Conservation (phyloP, 2,888 invertebrate species). For the Nineta flava region DNA sequence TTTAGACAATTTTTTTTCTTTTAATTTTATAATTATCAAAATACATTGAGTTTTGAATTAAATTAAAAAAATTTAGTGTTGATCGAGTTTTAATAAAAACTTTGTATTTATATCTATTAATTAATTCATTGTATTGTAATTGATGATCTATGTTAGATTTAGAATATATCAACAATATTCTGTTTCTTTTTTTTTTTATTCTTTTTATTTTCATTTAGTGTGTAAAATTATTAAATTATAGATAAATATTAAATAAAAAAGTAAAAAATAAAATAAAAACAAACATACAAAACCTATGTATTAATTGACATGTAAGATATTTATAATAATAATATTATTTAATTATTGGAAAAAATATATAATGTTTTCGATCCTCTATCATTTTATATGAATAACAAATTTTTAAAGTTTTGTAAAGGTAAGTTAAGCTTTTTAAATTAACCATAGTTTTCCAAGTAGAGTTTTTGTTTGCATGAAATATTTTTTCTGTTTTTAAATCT, state of each 20-base stretch:
- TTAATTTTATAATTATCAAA: too few species aligned
- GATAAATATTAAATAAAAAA: slow-evolving; percentile 1
- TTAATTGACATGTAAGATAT: slow-evolving; percentile 30
- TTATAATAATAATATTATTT: slow-evolving; percentile 33
- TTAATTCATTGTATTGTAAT: slow-evolving; percentile 5
- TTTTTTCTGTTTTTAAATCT: too few species aligned
- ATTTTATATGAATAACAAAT: neutral
- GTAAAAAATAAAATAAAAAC: slow-evolving; percentile 1
- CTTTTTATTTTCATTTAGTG: slow-evolving; percentile 1
- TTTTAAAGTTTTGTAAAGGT: too few species aligned
- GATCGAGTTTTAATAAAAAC: too few species aligned
- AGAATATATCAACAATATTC: slow-evolving; percentile 1
- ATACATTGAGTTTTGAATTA: too few species aligned
- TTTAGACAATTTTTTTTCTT: too few species aligned
- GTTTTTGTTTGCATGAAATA: too few species aligned
- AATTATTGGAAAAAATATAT: slow-evolving; percentile 23
- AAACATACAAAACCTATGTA: slow-evolving; percentile 19
- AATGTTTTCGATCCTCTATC: neutral
- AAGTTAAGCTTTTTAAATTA: too few species aligned
- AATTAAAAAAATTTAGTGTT: too few species aligned
- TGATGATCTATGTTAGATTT: slow-evolving; percentile 5
- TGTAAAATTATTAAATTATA: slow-evolving; percentile 3
- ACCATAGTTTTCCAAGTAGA: too few species aligned
- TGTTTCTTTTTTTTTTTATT: neutral
- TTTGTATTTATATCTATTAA: too few species aligned